Evolutionary conservation across 2,888 invertebrate species (phyloP).

Genomic region (Papilio gigon): DNA sequence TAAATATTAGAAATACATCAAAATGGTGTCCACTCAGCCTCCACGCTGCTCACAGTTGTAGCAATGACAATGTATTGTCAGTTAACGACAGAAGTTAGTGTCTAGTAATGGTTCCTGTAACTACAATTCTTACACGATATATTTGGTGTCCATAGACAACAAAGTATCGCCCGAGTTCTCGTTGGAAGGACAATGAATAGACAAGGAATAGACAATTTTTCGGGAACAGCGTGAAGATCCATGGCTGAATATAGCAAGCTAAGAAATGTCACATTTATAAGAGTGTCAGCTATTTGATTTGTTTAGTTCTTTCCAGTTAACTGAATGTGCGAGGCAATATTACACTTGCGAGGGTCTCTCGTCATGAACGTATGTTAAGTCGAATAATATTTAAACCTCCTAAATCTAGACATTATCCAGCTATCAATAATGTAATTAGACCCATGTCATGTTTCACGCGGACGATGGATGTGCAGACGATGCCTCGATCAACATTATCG

Average conservation of each 20-base stretch:
- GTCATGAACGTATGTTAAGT: background rate
- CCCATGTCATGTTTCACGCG: slow-evolving; percentile 24
- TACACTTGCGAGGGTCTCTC: background rate
- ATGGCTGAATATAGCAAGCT: no score
- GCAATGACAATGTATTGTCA: background rate
- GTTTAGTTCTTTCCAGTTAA: no score
- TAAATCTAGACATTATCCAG: background rate
- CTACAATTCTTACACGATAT: background rate
- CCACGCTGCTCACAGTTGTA: background rate
- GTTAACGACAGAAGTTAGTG: background rate
- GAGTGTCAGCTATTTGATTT: no score
- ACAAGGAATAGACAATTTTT: no score
- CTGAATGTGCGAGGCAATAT: no score
- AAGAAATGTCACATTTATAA: no score
- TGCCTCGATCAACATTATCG: background rate
- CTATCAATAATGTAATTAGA: background rate
- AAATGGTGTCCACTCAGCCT: no score
- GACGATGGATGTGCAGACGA: slow-evolving; percentile 2
- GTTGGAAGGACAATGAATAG: no score
- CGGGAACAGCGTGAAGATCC: no score
- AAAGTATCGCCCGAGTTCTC: no score
- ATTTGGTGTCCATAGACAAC: background rate
- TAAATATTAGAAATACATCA: no score
- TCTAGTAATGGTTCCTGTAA: background rate
- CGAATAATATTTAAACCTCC: background rate